These are phyloP conservation scores for Anarrhichthys ocellatus DNA, from an alignment of 2,113 vertebrate species.

Conservation along the genomic window DNA sequence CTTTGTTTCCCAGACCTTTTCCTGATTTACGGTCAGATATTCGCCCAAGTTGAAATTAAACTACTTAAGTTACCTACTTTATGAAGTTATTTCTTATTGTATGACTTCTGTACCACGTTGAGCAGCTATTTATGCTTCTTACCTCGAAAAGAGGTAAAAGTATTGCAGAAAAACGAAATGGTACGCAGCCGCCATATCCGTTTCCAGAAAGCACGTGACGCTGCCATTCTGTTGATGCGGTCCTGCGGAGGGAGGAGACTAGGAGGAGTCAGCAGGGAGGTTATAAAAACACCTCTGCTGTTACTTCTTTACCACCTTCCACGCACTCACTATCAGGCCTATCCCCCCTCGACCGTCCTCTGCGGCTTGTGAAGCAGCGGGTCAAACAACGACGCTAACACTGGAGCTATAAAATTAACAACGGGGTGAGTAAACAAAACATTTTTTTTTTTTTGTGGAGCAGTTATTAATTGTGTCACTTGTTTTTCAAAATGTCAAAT, in stretches of 20 bases:
- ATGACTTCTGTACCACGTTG: rapidly evolving
- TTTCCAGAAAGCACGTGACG: constrained; percentile 70
- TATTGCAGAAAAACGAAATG: constrained; percentile 4
- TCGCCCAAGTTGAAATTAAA: not conserved
- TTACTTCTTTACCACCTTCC: constrained; percentile 59
- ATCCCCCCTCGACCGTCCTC: constrained; percentile 58
- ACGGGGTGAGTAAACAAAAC: constrained; percentile 77
- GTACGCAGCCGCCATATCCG: constrained; percentile 18
- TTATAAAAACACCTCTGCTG: constrained; percentile 75
- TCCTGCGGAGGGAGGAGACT: constrained; percentile 29
- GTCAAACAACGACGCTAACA: constrained; percentile 79
- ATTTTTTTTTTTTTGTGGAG: not conserved
- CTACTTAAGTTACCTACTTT: rapidly evolving
- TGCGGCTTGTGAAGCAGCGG: constrained; percentile 82
- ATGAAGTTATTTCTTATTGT: rapidly evolving
- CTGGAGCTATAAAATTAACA: constrained; percentile 83
- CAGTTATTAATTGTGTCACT: not conserved
- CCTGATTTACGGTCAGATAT: not conserved
- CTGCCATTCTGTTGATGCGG: constrained; percentile 37
- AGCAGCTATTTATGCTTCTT: not conserved
- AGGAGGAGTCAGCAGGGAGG: constrained; percentile 62
- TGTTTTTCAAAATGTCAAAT: not conserved
- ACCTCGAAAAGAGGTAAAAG: not conserved
- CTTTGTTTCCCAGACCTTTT: rapidly evolving
- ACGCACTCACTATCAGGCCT: constrained; percentile 52